These are phyloP conservation scores for Tenthredo scrophulariae DNA, from an alignment of 2,888 invertebrate species.

Conservation along the genomic window DNA sequence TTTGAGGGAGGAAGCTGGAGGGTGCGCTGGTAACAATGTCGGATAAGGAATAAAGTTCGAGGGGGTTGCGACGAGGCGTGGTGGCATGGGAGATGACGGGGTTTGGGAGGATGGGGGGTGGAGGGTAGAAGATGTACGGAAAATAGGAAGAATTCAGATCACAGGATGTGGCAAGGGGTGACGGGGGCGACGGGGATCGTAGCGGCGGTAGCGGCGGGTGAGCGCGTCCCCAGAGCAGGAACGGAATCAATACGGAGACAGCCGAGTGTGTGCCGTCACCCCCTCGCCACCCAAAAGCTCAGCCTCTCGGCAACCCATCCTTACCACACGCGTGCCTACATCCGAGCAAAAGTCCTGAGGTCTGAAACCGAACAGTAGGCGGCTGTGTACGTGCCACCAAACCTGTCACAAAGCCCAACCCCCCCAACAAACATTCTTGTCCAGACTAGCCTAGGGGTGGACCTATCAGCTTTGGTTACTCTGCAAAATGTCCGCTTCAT, in stretches of 20 bases:
- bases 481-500: slow-evolving; percentile 25
- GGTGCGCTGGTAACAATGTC: slow-evolving; percentile 75
- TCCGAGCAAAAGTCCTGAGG: slow-evolving; percentile 37
- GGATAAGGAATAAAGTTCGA: slow-evolving; percentile 71
- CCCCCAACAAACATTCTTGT: slow-evolving; percentile 24
- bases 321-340: slow-evolving; percentile 32
- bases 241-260: slow-evolving; percentile 74
- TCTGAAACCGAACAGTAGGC: background rate
- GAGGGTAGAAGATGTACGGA: slow-evolving; percentile 64
- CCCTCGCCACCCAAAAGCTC: slow-evolving; percentile 56
- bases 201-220: slow-evolving; percentile 59
- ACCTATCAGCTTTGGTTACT: background rate
- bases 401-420: slow-evolving; percentile 40
- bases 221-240: slow-evolving; percentile 58
- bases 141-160: slow-evolving; percentile 75
- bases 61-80: slow-evolving; percentile 60
- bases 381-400: background rate
- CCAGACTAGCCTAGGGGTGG: slow-evolving; percentile 16
- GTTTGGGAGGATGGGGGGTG: slow-evolving; percentile 56
- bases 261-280: slow-evolving; percentile 72
- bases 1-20: slow-evolving; percentile 50
- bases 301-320: slow-evolving; percentile 47
- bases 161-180: slow-evolving; percentile 52
- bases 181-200: background rate
- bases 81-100: slow-evolving; percentile 58